Percentiles rank a stretch among this genome's conserved stretches.
These are phyloP conservation scores for Achlya flavicornis DNA, from an alignment of 2,888 invertebrate species.

Conservation along the genomic window DNA sequence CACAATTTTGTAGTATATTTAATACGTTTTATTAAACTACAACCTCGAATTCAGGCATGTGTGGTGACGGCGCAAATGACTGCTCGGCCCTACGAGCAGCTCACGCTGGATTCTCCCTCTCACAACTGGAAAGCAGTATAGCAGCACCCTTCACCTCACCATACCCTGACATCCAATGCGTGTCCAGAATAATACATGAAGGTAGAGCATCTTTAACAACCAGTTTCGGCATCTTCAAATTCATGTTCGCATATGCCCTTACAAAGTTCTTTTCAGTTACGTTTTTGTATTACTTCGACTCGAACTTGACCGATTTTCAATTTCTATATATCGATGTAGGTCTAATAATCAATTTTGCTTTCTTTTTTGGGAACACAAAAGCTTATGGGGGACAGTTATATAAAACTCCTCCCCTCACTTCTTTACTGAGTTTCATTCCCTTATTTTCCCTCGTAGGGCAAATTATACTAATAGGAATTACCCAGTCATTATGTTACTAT, in stretches of 20 bases:
- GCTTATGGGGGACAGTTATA: conserved; percentile 89
- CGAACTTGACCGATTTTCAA: conserved; percentile 94
- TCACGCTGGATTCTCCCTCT: conserved; percentile 95
- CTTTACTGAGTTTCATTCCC: conserved; percentile 90
- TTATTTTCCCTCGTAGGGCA: conserved; percentile 90
- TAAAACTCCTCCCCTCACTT: conserved; percentile 91
- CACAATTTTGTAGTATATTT: not conserved
- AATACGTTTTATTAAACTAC: not conserved
- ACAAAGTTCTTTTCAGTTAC: conserved; percentile 97
- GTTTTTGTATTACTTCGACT: conserved; percentile 94
- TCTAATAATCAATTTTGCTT: conserved; percentile 94
- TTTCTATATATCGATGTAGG: conserved; percentile 96
- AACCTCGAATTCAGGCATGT: conserved; percentile 89
- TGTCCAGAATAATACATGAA: conserved; percentile 91
- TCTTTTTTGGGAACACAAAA: conserved; percentile 95
- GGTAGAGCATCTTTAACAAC: conserved; percentile 97
- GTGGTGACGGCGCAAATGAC: conserved; percentile 99
- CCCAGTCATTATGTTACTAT: conserved; percentile 87
- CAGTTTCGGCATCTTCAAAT: conserved; percentile 98
- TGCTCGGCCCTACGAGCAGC: conserved; percentile 97
- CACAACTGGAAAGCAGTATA: conserved; percentile 96
- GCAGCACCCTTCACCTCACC: conserved; percentile 97
- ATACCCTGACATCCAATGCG: conserved; percentile 92
- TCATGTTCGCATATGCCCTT: conserved; percentile 98
- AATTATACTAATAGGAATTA: conserved; percentile 85